A percentile compares a stretch with the other conserved stretches of the same genome.
phyloP scores from a whole-genome alignment of 1,140 invertebrate genomes.

The Drosophila lacteicornis region DNA sequence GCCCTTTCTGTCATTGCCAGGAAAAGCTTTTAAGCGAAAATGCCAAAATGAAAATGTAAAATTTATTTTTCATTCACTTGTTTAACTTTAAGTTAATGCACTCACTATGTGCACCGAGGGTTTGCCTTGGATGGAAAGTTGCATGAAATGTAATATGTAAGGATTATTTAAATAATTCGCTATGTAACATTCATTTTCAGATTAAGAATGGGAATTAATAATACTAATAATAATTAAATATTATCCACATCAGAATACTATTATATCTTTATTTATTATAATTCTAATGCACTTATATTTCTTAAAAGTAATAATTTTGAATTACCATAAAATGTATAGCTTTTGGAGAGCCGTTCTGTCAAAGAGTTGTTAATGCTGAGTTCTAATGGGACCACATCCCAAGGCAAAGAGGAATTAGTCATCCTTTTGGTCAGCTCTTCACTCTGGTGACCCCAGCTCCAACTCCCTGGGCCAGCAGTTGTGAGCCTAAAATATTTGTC shows the following conservation, averaged over 20 bases:
- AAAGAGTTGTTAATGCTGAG: no score
- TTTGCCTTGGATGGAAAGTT: background rate
- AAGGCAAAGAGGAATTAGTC: slow-evolving; percentile 16
- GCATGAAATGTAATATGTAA: background rate
- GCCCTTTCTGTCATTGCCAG: slow-evolving; percentile 4
- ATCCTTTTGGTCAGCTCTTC: slow-evolving; percentile 8
- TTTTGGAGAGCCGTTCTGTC: background rate
- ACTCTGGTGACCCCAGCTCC: background rate
- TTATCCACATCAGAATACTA: no score
- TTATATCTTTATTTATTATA: no score
- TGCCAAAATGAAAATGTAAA: slow-evolving; percentile 70
- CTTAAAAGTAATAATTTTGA: no score
- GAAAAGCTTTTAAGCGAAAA: slow-evolving; percentile 78
- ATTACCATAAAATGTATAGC: no score
- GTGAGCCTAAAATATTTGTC: slow-evolving; percentile 75
- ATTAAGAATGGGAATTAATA: no score
- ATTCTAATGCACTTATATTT: no score
- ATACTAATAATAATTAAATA: no score
- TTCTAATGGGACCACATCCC: background rate
- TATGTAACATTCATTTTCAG: background rate
- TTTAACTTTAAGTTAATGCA: slow-evolving; percentile 37
- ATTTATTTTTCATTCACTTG: slow-evolving; percentile 47
- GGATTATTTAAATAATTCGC: background rate
- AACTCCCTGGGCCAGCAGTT: slow-evolving; percentile 15
- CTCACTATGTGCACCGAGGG: background rate